A percentile compares a stretch with the other conserved stretches of the same genome.
Conservation (phyloP, 2,888 invertebrate species). For the Papilio protenor region DNA sequence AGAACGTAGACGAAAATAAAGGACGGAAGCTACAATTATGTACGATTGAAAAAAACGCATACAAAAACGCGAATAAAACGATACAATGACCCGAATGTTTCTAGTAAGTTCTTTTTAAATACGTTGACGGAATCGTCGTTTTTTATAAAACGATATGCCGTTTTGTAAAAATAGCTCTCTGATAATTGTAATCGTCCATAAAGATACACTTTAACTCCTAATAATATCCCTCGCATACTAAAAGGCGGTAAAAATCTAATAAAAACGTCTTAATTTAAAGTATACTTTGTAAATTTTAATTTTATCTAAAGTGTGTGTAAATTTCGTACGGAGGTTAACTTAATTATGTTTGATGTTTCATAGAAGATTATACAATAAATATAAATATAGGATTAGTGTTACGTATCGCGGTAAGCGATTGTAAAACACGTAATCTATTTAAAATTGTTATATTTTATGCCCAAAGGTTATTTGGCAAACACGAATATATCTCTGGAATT, state of each 20-base stretch:
- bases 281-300: slow-evolving; percentile 23
- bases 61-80: neutral
- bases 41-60: slow-evolving; percentile 30
- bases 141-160: neutral
- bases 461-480: neutral
- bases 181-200: neutral
- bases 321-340: slow-evolving; percentile 24
- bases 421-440: slow-evolving; percentile 19
- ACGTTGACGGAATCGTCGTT: neutral
- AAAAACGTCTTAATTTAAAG: slow-evolving; percentile 22
- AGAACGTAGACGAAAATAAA: slow-evolving; percentile 60
- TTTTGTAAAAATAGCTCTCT: neutral
- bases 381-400: neutral
- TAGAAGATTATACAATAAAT: slow-evolving; percentile 36
- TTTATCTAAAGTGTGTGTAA: slow-evolving; percentile 30
- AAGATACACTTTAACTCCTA: neutral
- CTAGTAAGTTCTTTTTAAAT: slow-evolving; percentile 4
- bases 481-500: neutral
- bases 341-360: slow-evolving; percentile 22
- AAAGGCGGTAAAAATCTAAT: slow-evolving; percentile 14
- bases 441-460: neutral
- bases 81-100: slow-evolving; percentile 9
- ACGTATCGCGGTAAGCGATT: slow-evolving; percentile 19
- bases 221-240: neutral
- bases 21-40: slow-evolving; percentile 67